Evolutionary conservation across 2,113 vertebrate species (phyloP).

Genomic region (Prionailurus bengalensis): DNA sequence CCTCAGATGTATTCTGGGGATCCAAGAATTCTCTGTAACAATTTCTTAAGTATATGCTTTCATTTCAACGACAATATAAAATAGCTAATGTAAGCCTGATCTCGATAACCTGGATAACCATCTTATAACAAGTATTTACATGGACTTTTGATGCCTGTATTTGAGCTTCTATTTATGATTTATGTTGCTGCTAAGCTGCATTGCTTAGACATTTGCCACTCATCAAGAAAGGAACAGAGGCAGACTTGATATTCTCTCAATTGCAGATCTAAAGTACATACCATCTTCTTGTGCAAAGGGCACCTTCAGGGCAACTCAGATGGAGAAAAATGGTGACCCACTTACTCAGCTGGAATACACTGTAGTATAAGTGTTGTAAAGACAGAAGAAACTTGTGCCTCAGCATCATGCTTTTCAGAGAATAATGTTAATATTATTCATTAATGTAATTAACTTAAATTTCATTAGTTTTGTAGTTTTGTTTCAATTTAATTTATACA

Average conservation of each 20-base stretch:
- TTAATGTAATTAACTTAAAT: neutral
- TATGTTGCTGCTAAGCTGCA: neutral
- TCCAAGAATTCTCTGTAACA: neutral
- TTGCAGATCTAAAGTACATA: neutral
- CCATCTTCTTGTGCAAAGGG: neutral
- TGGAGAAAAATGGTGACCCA: neutral
- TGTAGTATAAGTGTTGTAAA: neutral
- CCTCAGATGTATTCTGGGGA: neutral
- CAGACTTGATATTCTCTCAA: neutral
- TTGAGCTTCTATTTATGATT: slow-evolving; percentile 18
- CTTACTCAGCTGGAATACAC: fast-evolving
- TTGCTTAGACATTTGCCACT: neutral
- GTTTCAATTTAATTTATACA: neutral
- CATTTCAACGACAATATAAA: slow-evolving; percentile 43
- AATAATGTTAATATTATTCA: neutral
- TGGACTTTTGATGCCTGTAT: neutral
- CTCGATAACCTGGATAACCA: neutral
- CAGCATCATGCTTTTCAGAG: neutral
- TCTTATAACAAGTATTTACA: neutral
- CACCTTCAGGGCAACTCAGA: neutral
- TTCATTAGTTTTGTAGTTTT: neutral
- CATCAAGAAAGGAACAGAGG: neutral
- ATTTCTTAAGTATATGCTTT: neutral
- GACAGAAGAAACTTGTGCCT: neutral
- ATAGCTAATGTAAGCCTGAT: neutral